Base-by-base conservation (phyloP, 2,797 vertebrate species). In the Buphagus erythrorhynchus region DNA sequence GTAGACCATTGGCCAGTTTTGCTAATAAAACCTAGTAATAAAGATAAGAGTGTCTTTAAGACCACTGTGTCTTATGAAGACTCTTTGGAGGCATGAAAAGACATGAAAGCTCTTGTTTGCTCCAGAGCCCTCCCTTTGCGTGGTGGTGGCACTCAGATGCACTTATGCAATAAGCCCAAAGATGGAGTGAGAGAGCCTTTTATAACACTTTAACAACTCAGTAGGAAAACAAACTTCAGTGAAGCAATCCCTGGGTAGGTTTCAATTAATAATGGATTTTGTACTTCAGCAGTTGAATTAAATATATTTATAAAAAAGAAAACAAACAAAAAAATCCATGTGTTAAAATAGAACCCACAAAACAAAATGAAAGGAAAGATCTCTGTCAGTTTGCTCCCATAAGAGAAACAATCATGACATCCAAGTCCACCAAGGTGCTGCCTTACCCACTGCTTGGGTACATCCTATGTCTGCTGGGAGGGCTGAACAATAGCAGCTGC, bases 141-240 rank as follows among this genome's bases (percentile, higher is more conserved):
- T 52, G 48, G 13, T 77, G 49, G 9, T 92, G 87, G 78, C 85
- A 87, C 75, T 77, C 58, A 54, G 86, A 65, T 96, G 90, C 93
- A 93, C 88, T 96, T 93, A 96, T 89, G 81, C 86, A 92, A 74
- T 35, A 89, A 77, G 57, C 93, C 93, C 95, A 96, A 95, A 97
- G 95, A 91, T 94, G 93, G 92, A 89, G 95, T 92, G 76, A 95
- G 95, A 93, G 95, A 95, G 92, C 95, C 88, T 95, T 93, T 95
- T 87, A 80, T 71, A 96, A 57, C 35, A 62, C 63, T 89, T 85
- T 20, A 90, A 76, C 81, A 89, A 62, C 72, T 85, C 65, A 68
- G 35, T n/a, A 87, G 68, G 52, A 87, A 92, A 95, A 80, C 74
- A 67, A 89, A 80, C 72, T 83, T 73, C 58, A 91, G 3, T 58